phyloP scores from a whole-genome alignment of 2,888 invertebrate genomes.

The Tanypteryx hageni region DNA sequence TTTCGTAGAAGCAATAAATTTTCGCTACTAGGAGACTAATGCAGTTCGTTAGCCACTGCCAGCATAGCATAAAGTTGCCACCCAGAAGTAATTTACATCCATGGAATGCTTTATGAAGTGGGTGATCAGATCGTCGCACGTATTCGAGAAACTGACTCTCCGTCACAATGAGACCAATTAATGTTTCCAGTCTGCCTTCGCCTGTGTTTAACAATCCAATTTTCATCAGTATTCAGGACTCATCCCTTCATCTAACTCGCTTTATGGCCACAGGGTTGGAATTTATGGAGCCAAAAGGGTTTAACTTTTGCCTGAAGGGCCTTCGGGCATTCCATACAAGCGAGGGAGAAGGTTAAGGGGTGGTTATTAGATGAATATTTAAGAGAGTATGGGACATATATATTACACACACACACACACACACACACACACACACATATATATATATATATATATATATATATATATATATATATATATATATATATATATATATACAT shows the following conservation, averaged over 20 bases:
- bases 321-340: too few species aligned
- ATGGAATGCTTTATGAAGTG: not conserved
- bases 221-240: slow-evolving; percentile 55
- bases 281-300: slow-evolving; percentile 58
- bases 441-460: too few species aligned
- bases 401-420: too few species aligned
- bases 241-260: slow-evolving; percentile 11
- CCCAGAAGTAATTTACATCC: slow-evolving; percentile 47
- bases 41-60: slow-evolving; percentile 5
- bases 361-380: not conserved
- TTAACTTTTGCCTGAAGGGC: not conserved
- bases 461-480: too few species aligned
- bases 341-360: not conserved
- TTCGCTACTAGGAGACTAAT: not conserved
- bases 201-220: slow-evolving; percentile 47
- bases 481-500: too few species aligned
- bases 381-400: not conserved
- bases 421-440: too few species aligned
- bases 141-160: slow-evolving; percentile 22
- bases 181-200: slow-evolving; percentile 25
- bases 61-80: not conserved
- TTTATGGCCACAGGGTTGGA: not conserved
- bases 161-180: slow-evolving; percentile 56
- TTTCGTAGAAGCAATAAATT: too few species aligned
- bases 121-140: not conserved